Evolutionary conservation across 1,140 invertebrate genomes (phyloP).

Genomic region (Drosophila obscura): DNA sequence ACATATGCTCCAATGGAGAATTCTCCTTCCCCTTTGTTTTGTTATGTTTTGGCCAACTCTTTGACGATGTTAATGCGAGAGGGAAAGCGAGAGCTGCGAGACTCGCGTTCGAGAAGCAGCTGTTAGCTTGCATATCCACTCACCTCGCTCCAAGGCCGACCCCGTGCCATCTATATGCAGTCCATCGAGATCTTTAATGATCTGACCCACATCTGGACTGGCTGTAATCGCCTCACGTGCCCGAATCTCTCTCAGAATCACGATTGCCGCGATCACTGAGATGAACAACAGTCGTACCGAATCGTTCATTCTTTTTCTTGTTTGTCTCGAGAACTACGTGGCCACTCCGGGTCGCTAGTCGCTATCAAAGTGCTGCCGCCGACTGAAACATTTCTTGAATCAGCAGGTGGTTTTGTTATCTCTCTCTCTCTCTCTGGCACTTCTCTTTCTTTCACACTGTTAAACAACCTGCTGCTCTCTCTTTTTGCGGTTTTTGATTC

Average conservation of each 20-base stretch:
- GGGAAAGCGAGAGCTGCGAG: too few species aligned
- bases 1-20: too few species aligned
- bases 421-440: conserved; percentile 9
- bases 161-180: conserved; percentile 36
- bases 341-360: conserved; percentile 11
- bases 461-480: too few species aligned
- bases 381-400: conserved; percentile 36
- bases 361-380: conserved; percentile 19
- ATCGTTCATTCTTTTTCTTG: background rate
- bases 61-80: too few species aligned
- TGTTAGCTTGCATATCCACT: conserved; percentile 5
- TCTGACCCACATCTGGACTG: conserved; percentile 65
- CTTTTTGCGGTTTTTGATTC: too few species aligned
- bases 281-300: background rate
- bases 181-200: conserved; percentile 60
- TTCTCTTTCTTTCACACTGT: too few species aligned
- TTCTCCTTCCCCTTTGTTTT: background rate
- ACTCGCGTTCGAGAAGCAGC: too few species aligned
- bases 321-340: too few species aligned
- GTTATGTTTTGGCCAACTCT: too few species aligned
- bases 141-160: conserved; percentile 23
- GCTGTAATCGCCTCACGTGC: conserved; percentile 57
- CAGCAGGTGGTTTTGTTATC: conserved; percentile 49
- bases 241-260: conserved; percentile 35
- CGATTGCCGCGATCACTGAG: conserved; percentile 15